Evolutionary conservation across 1,140 invertebrate genomes (phyloP).

Genomic region (Drosophila arawakana): DNA sequence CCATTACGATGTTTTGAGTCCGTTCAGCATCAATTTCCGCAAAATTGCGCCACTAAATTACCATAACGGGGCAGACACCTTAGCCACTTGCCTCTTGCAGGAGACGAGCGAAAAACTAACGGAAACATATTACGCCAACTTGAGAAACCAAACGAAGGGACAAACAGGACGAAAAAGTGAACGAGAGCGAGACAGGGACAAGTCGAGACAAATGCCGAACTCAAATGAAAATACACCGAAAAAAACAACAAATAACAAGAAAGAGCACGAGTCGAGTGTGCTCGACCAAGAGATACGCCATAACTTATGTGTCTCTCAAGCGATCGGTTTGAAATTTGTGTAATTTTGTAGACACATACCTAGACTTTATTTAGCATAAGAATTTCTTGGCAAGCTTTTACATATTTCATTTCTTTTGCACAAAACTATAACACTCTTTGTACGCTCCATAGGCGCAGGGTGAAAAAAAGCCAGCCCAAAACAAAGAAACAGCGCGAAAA

Average conservation of each 20-base stretch:
- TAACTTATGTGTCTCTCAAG: too few relatives aligned
- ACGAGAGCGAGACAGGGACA: slow-evolving; percentile 31
- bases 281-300: neutral
- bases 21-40: slow-evolving; percentile 70
- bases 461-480: slow-evolving; percentile 8
- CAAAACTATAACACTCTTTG: neutral
- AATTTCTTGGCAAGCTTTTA: too few relatives aligned
- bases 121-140: slow-evolving; percentile 69
- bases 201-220: slow-evolving; percentile 59
- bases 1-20: neutral
- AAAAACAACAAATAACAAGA: neutral
- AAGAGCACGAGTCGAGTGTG: neutral
- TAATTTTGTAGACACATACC: too few relatives aligned
- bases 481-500: slow-evolving; percentile 60
- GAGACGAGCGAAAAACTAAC: slow-evolving; percentile 58
- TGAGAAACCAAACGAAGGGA: slow-evolving; percentile 52
- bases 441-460: neutral
- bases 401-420: neutral
- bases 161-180: slow-evolving; percentile 36
- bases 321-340: too few relatives aligned
- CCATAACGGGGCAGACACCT: slow-evolving; percentile 56
- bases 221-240: slow-evolving; percentile 40
- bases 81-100: neutral
- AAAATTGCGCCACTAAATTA: slow-evolving; percentile 79
- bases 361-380: too few relatives aligned